Percentiles rank a stretch among this genome's conserved stretches.
Evolutionary conservation across 1,140 invertebrate species (phyloP).

Genomic region (Anastrepha obliqua): DNA sequence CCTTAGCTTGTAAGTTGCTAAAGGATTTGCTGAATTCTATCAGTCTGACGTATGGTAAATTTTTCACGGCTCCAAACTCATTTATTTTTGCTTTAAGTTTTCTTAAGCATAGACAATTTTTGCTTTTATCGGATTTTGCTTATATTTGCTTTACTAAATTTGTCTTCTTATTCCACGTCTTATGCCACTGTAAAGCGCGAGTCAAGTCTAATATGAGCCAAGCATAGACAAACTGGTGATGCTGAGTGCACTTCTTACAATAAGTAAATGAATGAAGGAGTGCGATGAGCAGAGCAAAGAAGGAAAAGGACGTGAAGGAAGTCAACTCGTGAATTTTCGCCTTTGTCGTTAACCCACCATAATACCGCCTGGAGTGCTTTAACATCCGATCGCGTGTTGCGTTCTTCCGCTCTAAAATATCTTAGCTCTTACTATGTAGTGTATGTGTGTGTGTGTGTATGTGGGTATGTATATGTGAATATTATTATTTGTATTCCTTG

Average conservation of each 20-base stretch:
- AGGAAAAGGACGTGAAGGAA: not conserved
- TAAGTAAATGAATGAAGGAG: not conserved
- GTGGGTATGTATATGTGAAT: not conserved
- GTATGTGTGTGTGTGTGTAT: too few relatives aligned
- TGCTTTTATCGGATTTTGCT: too few relatives aligned
- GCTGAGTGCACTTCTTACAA: not conserved
- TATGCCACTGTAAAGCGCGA: not conserved
- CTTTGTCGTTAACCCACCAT: not conserved
- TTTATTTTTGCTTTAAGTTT: too few relatives aligned
- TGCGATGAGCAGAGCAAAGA: not conserved
- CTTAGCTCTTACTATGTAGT: too few relatives aligned
- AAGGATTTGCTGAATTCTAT: too few relatives aligned
- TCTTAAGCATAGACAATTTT: too few relatives aligned
- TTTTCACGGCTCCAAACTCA: too few relatives aligned
- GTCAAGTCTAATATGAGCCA: too few relatives aligned
- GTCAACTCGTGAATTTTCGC: not conserved
- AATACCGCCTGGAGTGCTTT: not conserved
- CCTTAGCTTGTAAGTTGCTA: too few relatives aligned
- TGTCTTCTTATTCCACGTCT: too few relatives aligned
- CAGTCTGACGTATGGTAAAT: too few relatives aligned
- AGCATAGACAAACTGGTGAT: not conserved
- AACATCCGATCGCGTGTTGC: slow-evolving; percentile 13
- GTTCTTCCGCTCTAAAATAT: slow-evolving; percentile 3
- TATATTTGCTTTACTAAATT: too few relatives aligned
- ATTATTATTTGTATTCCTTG: not conserved